phyloP scores from a whole-genome alignment of 2,113 vertebrate species.

The Calcarius ornatus region DNA sequence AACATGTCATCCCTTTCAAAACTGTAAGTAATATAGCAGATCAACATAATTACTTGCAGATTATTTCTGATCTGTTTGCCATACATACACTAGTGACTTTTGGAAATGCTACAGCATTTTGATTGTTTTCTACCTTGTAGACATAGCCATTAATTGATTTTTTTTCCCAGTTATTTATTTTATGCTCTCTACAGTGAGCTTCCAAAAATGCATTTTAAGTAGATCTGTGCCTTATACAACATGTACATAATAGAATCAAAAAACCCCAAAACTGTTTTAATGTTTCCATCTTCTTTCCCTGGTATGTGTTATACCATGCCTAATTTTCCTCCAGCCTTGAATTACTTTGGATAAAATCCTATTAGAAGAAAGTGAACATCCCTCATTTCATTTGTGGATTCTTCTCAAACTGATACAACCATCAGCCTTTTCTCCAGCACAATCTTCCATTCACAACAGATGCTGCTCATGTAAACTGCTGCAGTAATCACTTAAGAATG shows the following conservation, averaged over 20 bases:
- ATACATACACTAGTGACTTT: neutral
- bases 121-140: neutral
- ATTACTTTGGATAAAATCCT: neutral
- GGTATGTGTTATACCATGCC: fast-evolving
- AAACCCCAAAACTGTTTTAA: fast-evolving
- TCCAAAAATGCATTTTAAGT: neutral
- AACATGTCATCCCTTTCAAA: neutral
- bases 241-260: neutral
- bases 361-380: neutral
- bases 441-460: neutral
- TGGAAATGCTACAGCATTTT: neutral
- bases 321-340: neutral
- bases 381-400: neutral
- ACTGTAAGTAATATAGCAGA: neutral
- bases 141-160: neutral
- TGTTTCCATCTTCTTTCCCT: neutral
- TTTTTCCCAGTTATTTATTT: neutral
- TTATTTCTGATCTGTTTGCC: neutral
- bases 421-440: neutral
- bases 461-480: neutral
- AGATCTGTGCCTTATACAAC: neutral
- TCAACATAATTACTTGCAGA: neutral
- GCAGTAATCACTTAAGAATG: neutral
- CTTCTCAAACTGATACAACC: neutral
- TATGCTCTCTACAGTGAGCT: neutral